Conservation (phyloP, 2,888 invertebrate species). For the Netelia fuscicornis region DNA sequence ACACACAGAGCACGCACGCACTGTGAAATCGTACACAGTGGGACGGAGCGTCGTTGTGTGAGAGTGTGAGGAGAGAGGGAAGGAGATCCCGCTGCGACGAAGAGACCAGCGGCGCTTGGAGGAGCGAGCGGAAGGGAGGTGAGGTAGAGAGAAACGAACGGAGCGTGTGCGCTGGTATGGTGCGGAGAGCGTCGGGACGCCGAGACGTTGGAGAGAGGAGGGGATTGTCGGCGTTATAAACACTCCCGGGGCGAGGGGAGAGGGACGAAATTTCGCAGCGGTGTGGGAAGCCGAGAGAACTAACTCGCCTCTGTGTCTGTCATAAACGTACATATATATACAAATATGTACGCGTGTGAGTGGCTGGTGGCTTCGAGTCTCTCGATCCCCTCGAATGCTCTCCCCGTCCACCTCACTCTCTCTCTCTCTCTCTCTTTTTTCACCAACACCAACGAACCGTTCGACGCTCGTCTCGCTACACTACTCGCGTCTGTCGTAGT, state of each 20-base stretch:
- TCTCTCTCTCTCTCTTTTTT: slow-evolving; percentile 28
- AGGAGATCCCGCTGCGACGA: slow-evolving; percentile 50
- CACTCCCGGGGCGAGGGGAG: slow-evolving; percentile 48
- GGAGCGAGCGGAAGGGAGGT: slow-evolving; percentile 54
- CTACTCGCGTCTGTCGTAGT: slow-evolving; percentile 19
- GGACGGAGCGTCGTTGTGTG: slow-evolving; percentile 26
- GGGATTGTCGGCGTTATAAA: slow-evolving; percentile 46
- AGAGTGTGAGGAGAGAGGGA: slow-evolving; percentile 40
- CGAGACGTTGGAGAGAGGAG: slow-evolving; percentile 54
- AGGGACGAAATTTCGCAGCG: slow-evolving; percentile 74
- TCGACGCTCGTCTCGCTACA: slow-evolving; percentile 25
- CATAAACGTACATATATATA: not conserved
- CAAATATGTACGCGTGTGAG: slow-evolving; percentile 12
- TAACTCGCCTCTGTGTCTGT: slow-evolving; percentile 19
- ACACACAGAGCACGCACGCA: not conserved
- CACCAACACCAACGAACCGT: slow-evolving; percentile 67
- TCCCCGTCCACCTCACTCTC: slow-evolving; percentile 49
- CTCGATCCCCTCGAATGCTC: slow-evolving; percentile 59
- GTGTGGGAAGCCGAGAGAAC: slow-evolving; percentile 77
- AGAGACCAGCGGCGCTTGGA: slow-evolving; percentile 66
- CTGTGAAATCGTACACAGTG: slow-evolving; percentile 8
- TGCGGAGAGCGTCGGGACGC: slow-evolving; percentile 63
- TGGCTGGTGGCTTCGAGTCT: slow-evolving; percentile 63
- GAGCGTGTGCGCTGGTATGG: slow-evolving; percentile 64
- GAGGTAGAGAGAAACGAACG: slow-evolving; percentile 24